A percentile compares a stretch with the other conserved stretches of the same genome.
Conservation (phyloP, 1,140 invertebrate species). For the Drosophila azteca region DNA sequence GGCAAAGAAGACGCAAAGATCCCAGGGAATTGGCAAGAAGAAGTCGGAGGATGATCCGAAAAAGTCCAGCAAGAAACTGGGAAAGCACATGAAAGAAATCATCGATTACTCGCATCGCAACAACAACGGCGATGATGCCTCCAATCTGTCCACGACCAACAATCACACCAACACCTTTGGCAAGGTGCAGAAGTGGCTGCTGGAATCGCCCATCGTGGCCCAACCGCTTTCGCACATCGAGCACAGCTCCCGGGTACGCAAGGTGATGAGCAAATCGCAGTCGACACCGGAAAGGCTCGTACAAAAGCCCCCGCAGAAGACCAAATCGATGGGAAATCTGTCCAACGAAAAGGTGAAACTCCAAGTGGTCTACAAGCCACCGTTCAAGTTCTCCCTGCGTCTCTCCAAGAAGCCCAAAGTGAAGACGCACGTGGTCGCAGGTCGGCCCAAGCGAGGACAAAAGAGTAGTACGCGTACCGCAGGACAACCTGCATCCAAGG, state of each 20-base stretch:
- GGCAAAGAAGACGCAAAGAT: constrained; percentile 54
- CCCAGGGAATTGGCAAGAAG: constrained; percentile 62
- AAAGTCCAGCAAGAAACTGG: constrained; percentile 83
- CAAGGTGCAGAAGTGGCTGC: constrained; percentile 93
- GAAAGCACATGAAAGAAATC: constrained; percentile 88
- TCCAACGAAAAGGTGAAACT: constrained; percentile 88
- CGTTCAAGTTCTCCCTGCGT: constrained; percentile 92
- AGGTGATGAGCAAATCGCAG: constrained; percentile 81
- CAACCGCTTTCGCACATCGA: constrained; percentile 87
- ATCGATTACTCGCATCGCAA: constrained; percentile 87
- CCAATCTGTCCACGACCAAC: constrained; percentile 85
- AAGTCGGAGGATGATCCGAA: constrained; percentile 82
- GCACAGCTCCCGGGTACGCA: constrained; percentile 83
- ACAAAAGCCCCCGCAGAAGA: constrained; percentile 80
- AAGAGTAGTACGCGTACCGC: constrained; percentile 40
- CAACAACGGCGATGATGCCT: constrained; percentile 71
- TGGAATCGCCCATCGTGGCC: constrained; percentile 87
- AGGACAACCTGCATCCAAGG: constrained; percentile 51
- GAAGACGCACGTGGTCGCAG: constrained; percentile 84
- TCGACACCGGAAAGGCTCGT: constrained; percentile 76
- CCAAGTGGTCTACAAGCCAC: constrained; percentile 93
- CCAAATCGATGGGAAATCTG: constrained; percentile 76
- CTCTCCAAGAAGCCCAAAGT: constrained; percentile 88
- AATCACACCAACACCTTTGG: constrained; percentile 89
- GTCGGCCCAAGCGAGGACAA: constrained; percentile 57